Evolutionary conservation across 1,140 invertebrate species (phyloP).

Genomic region (Agraylea sexmaculata): DNA sequence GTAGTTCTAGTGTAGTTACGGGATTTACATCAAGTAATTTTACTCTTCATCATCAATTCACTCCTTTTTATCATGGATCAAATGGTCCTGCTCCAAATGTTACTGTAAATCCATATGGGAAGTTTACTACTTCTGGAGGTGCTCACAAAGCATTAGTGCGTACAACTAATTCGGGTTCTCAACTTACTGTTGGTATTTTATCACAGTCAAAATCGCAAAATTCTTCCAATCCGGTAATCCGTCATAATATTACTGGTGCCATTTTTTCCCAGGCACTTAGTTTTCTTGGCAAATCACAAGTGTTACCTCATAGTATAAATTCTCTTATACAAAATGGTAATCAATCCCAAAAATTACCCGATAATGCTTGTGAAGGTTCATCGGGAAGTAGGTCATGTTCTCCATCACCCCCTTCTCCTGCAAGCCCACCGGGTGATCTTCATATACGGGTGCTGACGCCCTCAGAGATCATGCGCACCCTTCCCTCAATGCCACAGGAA

Average conservation of each 20-base stretch:
- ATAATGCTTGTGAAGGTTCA: too few species aligned
- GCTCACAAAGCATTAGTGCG: constrained; percentile 5
- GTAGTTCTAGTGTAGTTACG: constrained; percentile 16
- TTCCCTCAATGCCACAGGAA: constrained; percentile 63
- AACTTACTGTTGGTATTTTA: constrained; percentile 12
- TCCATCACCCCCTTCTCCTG: constrained; percentile 26
- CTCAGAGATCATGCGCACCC: constrained; percentile 76
- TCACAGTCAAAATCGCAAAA: constrained; percentile 8
- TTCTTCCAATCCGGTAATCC: constrained; percentile 13
- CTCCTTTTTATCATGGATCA: constrained; percentile 15
- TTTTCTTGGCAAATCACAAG: constrained; percentile 17
- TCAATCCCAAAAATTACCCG: background rate
- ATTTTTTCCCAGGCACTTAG: constrained; percentile 12
- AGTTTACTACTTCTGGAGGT: constrained; percentile 14
- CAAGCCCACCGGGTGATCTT: constrained; percentile 43
- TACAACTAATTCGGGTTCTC: constrained; percentile 11
- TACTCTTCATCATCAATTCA: constrained; percentile 18
- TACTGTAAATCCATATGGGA: constrained; percentile 43
- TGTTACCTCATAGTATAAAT: constrained; percentile 16
- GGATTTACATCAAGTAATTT: constrained; percentile 13
- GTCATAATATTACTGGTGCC: constrained; percentile 10
- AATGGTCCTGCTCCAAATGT: constrained; percentile 42
- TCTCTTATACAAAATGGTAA: constrained; percentile 14
- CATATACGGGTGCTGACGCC: constrained; percentile 75
- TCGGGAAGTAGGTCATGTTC: constrained; percentile 13